These are phyloP conservation scores for Bacillus rossius DNA, from an alignment of 1,140 invertebrate species.

Conservation along the genomic window DNA sequence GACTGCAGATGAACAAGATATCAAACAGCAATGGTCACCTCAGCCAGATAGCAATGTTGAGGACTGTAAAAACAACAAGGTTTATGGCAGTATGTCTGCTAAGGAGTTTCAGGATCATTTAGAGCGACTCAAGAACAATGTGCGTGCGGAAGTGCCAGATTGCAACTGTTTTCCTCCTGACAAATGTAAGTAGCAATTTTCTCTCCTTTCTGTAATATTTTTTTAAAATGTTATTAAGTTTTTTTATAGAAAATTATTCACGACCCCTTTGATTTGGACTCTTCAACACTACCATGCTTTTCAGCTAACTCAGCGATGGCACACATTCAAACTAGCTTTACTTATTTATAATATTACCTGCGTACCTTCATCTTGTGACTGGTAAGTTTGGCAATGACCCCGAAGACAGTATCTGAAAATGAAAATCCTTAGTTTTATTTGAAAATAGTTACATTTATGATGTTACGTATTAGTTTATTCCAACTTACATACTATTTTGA, in stretches of 20 bases:
- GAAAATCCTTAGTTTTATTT: too few species aligned
- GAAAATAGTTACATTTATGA: too few species aligned
- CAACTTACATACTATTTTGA: too few species aligned
- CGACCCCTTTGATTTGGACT: too few species aligned
- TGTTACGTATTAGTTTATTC: too few species aligned
- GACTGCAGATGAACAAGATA: slow-evolving; percentile 44
- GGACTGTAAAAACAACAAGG: slow-evolving; percentile 4
- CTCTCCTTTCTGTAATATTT: background rate
- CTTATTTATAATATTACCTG: background rate
- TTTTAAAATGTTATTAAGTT: background rate
- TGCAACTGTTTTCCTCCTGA: slow-evolving; percentile 79
- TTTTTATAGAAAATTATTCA: background rate
- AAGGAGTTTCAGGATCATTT: slow-evolving; percentile 56
- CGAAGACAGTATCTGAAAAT: too few species aligned
- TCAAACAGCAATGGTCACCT: slow-evolving; percentile 23
- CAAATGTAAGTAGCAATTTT: slow-evolving; percentile 45
- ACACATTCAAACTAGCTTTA: background rate
- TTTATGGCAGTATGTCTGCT: slow-evolving; percentile 10
- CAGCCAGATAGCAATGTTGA: background rate
- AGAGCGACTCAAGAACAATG: slow-evolving; percentile 60
- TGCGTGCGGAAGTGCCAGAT: slow-evolving; percentile 72
- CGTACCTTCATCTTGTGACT: background rate
- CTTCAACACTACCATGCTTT: too few species aligned
- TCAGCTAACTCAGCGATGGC: too few species aligned
- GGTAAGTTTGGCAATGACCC: too few species aligned